Evolutionary conservation across 2,113 vertebrate genomes (phyloP).

Genomic region (Larimichthys polyactis): DNA sequence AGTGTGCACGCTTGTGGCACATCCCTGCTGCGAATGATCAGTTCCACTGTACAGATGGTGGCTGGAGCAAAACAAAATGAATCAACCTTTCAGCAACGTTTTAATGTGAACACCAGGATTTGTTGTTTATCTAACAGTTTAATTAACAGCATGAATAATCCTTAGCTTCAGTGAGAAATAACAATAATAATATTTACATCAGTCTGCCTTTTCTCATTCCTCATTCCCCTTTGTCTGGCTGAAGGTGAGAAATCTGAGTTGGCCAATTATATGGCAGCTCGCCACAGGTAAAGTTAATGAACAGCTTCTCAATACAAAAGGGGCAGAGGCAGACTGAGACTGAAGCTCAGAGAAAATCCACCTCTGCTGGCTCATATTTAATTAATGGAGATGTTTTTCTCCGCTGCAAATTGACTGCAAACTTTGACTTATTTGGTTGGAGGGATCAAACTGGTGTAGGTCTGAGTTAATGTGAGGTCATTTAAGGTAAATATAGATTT

Average conservation of each 20-base stretch:
- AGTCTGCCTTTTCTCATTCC: not conserved
- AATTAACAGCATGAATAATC: constrained; percentile 70
- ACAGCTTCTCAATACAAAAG: constrained; percentile 40
- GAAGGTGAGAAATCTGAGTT: constrained; percentile 61
- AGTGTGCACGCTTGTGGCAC: constrained; percentile 34
- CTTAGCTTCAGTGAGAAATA: constrained; percentile 62
- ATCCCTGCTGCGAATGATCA: constrained; percentile 27
- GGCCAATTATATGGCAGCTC: constrained; percentile 64
- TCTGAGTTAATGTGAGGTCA: not conserved
- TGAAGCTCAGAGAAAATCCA: constrained; percentile 19
- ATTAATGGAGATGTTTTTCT: not conserved
- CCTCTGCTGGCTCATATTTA: not conserved
- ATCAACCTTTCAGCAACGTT: constrained; percentile 44
- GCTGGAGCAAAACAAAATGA: constrained; percentile 50
- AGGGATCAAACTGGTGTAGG: not conserved
- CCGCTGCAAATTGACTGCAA: not conserved
- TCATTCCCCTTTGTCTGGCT: constrained; percentile 43
- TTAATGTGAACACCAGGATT: constrained; percentile 34
- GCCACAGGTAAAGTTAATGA: constrained; percentile 51
- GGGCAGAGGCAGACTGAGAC: constrained; percentile 11
- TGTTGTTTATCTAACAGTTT: constrained; percentile 70
- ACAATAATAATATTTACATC: constrained; percentile 55
- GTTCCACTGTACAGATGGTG: constrained; percentile 30
- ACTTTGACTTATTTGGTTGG: too few species aligned
- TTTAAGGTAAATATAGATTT: not conserved